Evolutionary conservation across 2,797 vertebrate genomes (phyloP).

Genomic region (Siniperca undulata): DNA sequence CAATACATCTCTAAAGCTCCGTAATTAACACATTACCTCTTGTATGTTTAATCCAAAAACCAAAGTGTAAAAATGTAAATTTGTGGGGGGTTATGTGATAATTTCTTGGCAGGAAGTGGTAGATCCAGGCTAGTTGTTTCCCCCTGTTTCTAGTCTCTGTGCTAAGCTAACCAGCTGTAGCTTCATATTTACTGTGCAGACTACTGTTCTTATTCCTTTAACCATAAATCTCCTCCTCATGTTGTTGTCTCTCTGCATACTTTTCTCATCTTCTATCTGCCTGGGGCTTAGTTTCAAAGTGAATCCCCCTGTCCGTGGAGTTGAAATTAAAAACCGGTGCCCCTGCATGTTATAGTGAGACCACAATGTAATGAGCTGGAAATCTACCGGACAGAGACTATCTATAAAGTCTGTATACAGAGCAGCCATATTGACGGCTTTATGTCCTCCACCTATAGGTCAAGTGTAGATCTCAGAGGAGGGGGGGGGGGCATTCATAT

Average conservation of each 20-base stretch:
- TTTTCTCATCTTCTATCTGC: background rate
- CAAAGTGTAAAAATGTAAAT: background rate
- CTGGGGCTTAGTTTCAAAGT: background rate
- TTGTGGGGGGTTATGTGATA: background rate
- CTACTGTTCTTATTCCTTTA: background rate
- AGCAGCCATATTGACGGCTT: conserved; percentile 41
- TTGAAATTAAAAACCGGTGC: conserved; percentile 34
- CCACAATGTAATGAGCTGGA: conserved; percentile 27
- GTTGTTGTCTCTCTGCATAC: background rate
- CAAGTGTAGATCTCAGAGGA: conserved; percentile 69
- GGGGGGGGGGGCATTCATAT: conserved; percentile 58
- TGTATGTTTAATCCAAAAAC: background rate
- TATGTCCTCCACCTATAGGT: conserved; percentile 63
- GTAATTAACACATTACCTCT: background rate
- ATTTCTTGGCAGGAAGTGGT: background rate
- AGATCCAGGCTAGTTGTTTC: background rate
- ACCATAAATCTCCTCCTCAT: background rate
- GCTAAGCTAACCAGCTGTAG: conserved; percentile 1
- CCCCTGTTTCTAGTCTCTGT: background rate
- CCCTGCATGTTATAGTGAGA: conserved; percentile 2
- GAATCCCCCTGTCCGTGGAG: background rate
- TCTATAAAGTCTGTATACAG: conserved; percentile 35
- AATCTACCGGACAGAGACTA: conserved; percentile 16
- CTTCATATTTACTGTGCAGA: background rate
- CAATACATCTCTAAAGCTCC: background rate